Conservation (phyloP, 2,888 invertebrate species). For the Rutpela maculata region DNA sequence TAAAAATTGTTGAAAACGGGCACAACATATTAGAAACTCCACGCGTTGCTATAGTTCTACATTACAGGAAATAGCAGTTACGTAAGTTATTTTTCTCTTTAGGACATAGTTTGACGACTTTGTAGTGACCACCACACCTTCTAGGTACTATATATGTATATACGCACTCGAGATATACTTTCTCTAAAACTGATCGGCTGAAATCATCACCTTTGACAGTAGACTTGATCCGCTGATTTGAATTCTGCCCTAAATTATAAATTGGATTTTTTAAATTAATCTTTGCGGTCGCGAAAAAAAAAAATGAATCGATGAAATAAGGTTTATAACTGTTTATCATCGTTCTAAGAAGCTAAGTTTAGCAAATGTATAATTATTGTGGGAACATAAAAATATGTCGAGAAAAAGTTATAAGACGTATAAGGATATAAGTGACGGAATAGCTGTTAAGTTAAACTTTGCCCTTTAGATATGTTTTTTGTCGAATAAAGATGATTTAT, state of each 20-base stretch:
- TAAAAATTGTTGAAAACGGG: constrained; percentile 3
- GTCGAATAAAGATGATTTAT: too few species aligned
- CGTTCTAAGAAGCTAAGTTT: too few species aligned
- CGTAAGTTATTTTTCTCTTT: constrained; percentile 19
- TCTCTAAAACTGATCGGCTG: constrained; percentile 15
- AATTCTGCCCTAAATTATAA: constrained; percentile 13
- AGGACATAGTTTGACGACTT: neutral
- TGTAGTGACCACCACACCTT: constrained; percentile 15
- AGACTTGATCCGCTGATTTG: constrained; percentile 2
- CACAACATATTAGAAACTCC: neutral
- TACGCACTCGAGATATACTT: constrained; percentile 16
- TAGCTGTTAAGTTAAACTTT: too few species aligned
- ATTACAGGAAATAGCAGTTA: constrained; percentile 22
- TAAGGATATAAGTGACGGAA: too few species aligned
- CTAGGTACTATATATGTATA: constrained; percentile 10
- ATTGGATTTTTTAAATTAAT: constrained; percentile 8
- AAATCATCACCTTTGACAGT: constrained; percentile 25
- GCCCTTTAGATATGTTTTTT: too few species aligned
- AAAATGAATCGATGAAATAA: too few species aligned
- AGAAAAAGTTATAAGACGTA: too few species aligned
- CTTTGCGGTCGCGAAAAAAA: neutral
- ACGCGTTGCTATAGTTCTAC: constrained; percentile 13
- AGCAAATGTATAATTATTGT: too few species aligned
- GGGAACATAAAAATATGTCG: too few species aligned
- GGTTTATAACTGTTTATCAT: too few species aligned